Conservation (phyloP, 2,797 vertebrate species). For the Trichosurus vulpecula region DNA sequence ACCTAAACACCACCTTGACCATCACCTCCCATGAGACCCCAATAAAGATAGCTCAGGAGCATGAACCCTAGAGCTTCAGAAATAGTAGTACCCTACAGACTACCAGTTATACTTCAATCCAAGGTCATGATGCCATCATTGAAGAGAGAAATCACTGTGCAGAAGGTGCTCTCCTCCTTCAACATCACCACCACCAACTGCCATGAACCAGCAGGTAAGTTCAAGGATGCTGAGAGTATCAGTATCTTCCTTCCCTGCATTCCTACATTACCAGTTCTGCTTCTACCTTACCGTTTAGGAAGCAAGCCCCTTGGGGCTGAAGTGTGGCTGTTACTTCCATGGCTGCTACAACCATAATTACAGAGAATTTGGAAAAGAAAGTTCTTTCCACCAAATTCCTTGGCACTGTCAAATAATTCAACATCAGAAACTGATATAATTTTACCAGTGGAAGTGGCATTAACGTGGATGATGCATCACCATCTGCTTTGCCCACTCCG, state of each 20-base stretch:
- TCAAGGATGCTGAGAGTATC: neutral
- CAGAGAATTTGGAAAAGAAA: neutral
- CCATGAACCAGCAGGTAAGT: neutral
- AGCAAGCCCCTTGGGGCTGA: neutral
- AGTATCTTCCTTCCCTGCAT: neutral
- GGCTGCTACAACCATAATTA: neutral
- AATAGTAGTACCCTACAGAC: neutral
- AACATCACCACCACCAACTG: neutral
- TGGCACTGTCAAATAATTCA: neutral
- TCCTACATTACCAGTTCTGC: neutral
- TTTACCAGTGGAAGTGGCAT: neutral
- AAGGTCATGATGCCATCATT: neutral
- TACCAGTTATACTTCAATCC: neutral
- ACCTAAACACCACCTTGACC: neutral
- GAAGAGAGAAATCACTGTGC: neutral
- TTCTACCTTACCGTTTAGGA: neutral
- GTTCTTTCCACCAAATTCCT: neutral
- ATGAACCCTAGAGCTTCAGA: neutral
- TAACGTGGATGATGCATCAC: neutral
- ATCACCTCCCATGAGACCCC: neutral
- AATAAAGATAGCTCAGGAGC: neutral
- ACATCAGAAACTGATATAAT: neutral
- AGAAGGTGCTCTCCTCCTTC: neutral
- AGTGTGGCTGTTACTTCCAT: neutral
- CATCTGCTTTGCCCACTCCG: neutral